Evolutionary conservation across 1,140 invertebrate species (phyloP), one percentile per base, ranked within the genome.

Genomic region (Ridgeia piscesae): DNA sequence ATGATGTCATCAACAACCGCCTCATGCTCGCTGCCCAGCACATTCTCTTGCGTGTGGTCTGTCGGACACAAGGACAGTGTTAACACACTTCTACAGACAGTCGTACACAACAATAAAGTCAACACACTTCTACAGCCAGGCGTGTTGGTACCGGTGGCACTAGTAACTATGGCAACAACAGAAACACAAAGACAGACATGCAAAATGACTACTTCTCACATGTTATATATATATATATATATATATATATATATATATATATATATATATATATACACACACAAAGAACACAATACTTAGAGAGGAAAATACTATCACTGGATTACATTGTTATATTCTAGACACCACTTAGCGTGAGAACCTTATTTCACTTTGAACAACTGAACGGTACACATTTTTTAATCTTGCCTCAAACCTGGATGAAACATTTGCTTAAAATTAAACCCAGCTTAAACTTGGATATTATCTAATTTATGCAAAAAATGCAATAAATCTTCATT

Each of bases 1-100:
- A 93, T 33, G 14, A 91, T 33, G 33, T 93, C 92, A 27, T 77
- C 58, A 21, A 77, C 58, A 21, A 21, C 27, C 8, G 58, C 58
- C 27, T 77, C 58, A 77, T 77, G 58, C 17, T 77, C 58, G 17
- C 58, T 77, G 58, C 58, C 58, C 58, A 77, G 27, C 11, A 77
- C 58, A 6, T 77, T 77, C 58, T 77, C 58, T 21, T 77, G 58
- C 27, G 58, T 77, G 58, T 77, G 58, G 27, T 77, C 58, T 77
- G 58, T 77, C 17, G 27, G 58, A 77, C 2, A 2, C 11, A 77
- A 21, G 2, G 27, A 31, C 58, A 77, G 27, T 2, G 58, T 77
- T 77, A 77, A 77, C 11, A 17, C 58, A 77, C 58, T 77, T 31
- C 58, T 77, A 77, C 58, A 77, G 27, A 9, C 27, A 31, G 14